These are phyloP conservation scores for Meghimatium bilineatum DNA, from an alignment of 2,888 invertebrate species.

Conservation along the genomic window DNA sequence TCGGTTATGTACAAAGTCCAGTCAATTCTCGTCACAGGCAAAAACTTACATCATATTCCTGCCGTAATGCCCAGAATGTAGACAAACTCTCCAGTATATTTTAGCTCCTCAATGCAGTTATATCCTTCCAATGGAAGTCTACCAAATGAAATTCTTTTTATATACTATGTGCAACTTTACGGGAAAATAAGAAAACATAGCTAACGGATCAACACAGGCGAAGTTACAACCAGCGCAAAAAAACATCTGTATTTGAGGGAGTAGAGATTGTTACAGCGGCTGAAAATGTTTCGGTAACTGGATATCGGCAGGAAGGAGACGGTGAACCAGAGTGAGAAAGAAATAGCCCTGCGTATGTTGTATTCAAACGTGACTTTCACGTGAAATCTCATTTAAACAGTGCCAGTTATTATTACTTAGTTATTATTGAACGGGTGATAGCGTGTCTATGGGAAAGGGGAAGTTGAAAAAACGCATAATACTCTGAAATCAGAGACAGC, in stretches of 20 bases:
- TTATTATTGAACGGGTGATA: neutral
- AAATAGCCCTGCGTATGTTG: neutral
- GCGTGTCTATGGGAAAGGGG: neutral
- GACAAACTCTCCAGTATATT: neutral
- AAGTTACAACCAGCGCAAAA: neutral
- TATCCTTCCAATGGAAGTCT: neutral
- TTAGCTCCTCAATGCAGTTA: neutral
- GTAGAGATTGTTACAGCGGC: neutral
- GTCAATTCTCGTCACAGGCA: too few species aligned
- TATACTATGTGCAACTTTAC: neutral
- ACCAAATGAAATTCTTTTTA: neutral
- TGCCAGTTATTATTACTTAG: neutral
- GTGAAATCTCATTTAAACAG: conserved; percentile 21
- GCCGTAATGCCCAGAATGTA: neutral
- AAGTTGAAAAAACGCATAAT: too few species aligned
- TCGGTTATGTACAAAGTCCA: too few species aligned
- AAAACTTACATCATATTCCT: neutral
- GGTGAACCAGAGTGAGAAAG: neutral
- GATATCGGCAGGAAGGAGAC: neutral
- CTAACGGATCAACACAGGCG: neutral
- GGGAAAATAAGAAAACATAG: neutral
- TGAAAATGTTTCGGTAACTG: neutral
- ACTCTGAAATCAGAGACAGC: too few species aligned
- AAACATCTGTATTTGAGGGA: neutral
- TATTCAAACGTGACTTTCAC: conserved; percentile 23